Evolutionary conservation across 2,113 vertebrate genomes (phyloP), one percentile per base, ranked within the genome.

Genomic region (Oncorhynchus masou): DNA sequence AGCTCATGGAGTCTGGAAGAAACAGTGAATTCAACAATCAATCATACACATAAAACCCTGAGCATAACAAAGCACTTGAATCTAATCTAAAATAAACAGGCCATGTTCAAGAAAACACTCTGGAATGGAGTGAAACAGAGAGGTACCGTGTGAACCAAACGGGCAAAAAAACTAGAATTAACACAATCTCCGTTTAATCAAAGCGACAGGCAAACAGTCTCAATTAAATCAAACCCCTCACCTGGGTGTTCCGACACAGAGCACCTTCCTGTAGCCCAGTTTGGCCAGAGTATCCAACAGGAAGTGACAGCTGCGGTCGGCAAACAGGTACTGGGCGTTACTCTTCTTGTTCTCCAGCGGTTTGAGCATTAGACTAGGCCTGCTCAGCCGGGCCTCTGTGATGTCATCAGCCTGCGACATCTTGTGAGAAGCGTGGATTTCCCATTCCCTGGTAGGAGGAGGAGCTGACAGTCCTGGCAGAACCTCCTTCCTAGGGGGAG

Each of bases 251-350:
- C 98, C 98, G 68, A 99, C 91, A 80, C 94, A 98, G 1, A 99
- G 93, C 4, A 98, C 92, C 87, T 94, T 95, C 74, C 66, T 91
- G 90, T 94, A 97, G 0, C 95, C 96, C 48, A 96, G 93, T 3
- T 51, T 70, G 1, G n/a, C 77, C 31, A 99, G 85, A 0, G 95
- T 87, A 75, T 95, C 92, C 75, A 97, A 86, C 0, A 99, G 88
- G 51, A 99, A 99, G 73, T 83, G 86, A 59, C 96, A 91, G 86
- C 94, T 98, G 88, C 96, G 94, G 15, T 96, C 95, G 0, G 96
- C 87, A 88, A 99, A 99, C 86, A 99, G 89, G 85, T 96, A 99
- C 83, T 99, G 98, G 1, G 98, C 98, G 9, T 99, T 94, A 76
- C 94, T 95, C 91, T 97, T 99, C 91, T 99, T 99, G 86, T 98